Conservation (phyloP, 2,113 vertebrate species). For the Rhinolophus sinicus region DNA sequence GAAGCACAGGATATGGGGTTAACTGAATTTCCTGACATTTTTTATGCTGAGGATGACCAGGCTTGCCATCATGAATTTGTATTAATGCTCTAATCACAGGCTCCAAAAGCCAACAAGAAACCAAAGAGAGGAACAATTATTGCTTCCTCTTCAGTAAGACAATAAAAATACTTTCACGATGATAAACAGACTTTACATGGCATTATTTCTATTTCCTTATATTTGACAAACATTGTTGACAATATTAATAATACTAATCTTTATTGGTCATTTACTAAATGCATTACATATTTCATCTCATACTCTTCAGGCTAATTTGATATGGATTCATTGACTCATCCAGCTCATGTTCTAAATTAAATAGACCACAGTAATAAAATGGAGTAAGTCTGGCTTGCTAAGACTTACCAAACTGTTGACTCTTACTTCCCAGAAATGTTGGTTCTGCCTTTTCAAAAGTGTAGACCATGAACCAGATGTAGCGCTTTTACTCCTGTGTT, state of each 20-base stretch:
- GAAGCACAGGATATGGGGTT: not conserved
- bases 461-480: not conserved
- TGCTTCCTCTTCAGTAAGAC: not conserved
- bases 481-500: not conserved
- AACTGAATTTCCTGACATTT: not conserved
- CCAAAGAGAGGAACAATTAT: not conserved
- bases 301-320: not conserved
- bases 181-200: not conserved
- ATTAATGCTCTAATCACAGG: not conserved
- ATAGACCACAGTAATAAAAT: not conserved
- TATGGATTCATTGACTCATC: not conserved
- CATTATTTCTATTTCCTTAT: constrained; percentile 3
- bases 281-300: not conserved
- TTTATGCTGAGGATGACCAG: not conserved
- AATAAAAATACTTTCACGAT: constrained; percentile 30
- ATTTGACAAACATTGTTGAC: not conserved
- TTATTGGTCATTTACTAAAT: not conserved
- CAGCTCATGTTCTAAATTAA: constrained; percentile 44
- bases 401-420: not conserved
- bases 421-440: not conserved
- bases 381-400: not conserved
- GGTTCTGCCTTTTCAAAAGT: not conserved
- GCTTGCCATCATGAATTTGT: not conserved
- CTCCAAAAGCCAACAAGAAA: constrained; percentile 13
- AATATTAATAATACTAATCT: constrained; percentile 2